Base-by-base conservation (phyloP, 2,888 invertebrate species). In the Schrankia costaestrigalis region DNA sequence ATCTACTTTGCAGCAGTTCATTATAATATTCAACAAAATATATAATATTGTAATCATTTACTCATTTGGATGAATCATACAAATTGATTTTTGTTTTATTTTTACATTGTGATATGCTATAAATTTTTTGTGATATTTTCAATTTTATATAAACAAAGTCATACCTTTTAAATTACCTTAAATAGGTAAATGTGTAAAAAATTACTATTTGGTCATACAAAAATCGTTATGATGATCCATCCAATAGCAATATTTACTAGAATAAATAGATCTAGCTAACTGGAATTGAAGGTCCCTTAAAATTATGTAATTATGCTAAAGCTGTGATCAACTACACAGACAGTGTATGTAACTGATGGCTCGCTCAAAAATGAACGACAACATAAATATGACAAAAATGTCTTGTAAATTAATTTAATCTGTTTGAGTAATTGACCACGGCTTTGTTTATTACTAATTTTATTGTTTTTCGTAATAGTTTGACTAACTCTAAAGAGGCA, bases 281-380 rank as follows among this genome's bases (percentile, higher is more conserved):
- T 85, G 86, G 86, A 86, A 86, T 85, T 86, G 75, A 84, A 86
- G 86, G 87, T 86, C 86, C 87, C 87, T 86, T 86, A 86, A 79
- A 85, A 86, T 84, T 87, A 87, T 81, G 78, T 82, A 82, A 75
- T 77, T 76, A 79, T 76, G 63, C 63, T 63, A 72, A 78, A 82
- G 75, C 82, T 59, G 81, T 80, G 85, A 76, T 83, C 85, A 86
- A 85, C 64, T 78, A 80, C 52, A 70, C 77, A 71, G 54, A 61
- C 65, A 53, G 50, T 39, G 27, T 18, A 40, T 22, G 15, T 18
- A 27, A 25, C 13, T 29, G 26, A 28, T 41, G 19, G 28, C 23
- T 28, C 31, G 39, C 40, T 51, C 27, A 47, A 50, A 46, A 52
- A 45, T 18, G 24, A 35, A 39, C 35, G 38, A 47, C 31, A 45